Evolutionary conservation across 2,888 invertebrate species (phyloP), one percentile per base, ranked within the genome.

Genomic region (Caradrina clavipalpis): DNA sequence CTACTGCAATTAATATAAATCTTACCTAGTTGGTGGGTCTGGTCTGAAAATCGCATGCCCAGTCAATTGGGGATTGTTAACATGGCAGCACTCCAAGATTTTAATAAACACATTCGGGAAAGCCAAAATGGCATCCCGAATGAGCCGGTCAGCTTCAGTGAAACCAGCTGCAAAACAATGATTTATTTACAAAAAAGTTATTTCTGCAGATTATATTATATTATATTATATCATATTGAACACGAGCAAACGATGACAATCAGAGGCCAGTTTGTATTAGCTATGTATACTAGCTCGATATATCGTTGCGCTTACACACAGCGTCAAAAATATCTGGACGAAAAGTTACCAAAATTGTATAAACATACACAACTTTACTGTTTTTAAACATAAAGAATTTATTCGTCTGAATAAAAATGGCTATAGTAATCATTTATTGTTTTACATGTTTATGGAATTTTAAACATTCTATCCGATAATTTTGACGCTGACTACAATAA

Each of bases 111-210:
- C 86, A 3, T 69, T 59, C 0, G 92, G 92, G 78, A 89, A 90
- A 1, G 85, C 76, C 31, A 88, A 17, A 22, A 92, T 87, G 0
- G 92, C 91, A 1, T 73, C 69, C 7, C 86, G 78, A 2, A 92
- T 65, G 31, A 87, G 56, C 6, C 68, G 39, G 45, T 89, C 86
- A 0, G 90, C 87, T 8, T 76, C 58, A 10, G 69, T 45, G 1
- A 80, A 26, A 13, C 83, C 80, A 1, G 2, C 89, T 89, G 70
- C 31, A 78, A 71, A 35, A 6, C 8, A 45, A 47, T 17, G 13
- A 67, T 17, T 45, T 45, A 35, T 35, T 35, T 35, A 35, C 35
- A 35, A 35, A 26, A 4, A 26, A 26, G 26, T 26, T 4, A 26
- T 26, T 26, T 26, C 26, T 26, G 26, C 26, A 26, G 26, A 26